phyloP scores from a whole-genome alignment of 1,140 invertebrate species.

The Probaryconus sp. region DNA sequence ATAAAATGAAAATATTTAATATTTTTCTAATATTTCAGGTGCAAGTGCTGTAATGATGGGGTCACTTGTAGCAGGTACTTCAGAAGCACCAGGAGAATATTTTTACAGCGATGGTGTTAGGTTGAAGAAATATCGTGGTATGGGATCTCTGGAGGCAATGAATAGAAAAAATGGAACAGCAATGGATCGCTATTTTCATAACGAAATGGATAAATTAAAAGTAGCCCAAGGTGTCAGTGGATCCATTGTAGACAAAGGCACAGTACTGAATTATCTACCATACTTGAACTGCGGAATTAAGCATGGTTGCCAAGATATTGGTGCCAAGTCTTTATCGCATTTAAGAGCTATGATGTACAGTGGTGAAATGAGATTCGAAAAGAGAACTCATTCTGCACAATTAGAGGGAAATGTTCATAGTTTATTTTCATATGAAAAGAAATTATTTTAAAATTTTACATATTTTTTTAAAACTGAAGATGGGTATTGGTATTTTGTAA shows the following conservation, averaged over 20 bases:
- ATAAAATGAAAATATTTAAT: no score
- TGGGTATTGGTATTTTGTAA: no score
- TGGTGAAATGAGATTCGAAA: conserved; percentile 95
- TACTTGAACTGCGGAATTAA: conserved; percentile 97
- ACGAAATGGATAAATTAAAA: conserved; percentile 96
- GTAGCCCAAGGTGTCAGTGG: conserved; percentile 99
- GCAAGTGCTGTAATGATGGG: conserved; percentile 99
- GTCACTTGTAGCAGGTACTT: conserved; percentile 96
- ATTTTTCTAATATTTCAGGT: conserved; percentile 67
- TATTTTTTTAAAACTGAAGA: no score
- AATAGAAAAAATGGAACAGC: conserved; percentile 91
- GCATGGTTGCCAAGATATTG: conserved; percentile 99
- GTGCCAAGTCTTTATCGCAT: conserved; percentile 83
- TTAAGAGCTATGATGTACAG: conserved; percentile 90
- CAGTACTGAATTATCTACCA: conserved; percentile 95
- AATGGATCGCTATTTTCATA: conserved; percentile 92
- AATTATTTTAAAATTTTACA: conserved; percentile 89
- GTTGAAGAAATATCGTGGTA: conserved; percentile 98
- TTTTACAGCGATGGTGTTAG: conserved; percentile 98
- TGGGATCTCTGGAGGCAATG: conserved; percentile 99
- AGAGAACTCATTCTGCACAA: conserved; percentile 95
- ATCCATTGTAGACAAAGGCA: conserved; percentile 99
- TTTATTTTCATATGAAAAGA: conserved; percentile 95
- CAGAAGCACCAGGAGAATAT: conserved; percentile 98
- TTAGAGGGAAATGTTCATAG: conserved; percentile 98